Evolutionary conservation across 1,140 invertebrate species (phyloP).

Genomic region (Drosophila willistoni): DNA sequence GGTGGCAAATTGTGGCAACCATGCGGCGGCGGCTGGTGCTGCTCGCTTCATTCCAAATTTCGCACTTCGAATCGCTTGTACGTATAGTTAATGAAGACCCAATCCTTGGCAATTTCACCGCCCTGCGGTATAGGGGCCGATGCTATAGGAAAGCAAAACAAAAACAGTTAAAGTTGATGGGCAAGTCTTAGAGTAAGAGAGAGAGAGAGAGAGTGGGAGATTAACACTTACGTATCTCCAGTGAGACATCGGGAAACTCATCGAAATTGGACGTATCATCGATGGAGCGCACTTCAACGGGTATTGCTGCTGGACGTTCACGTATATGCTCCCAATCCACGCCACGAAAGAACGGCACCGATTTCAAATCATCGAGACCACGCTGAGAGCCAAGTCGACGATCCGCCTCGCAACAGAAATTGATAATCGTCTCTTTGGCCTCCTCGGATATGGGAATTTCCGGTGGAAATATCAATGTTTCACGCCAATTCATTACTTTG

Average conservation of each 20-base stretch:
- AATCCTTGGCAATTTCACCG: constrained; percentile 96
- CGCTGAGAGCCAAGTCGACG: constrained; percentile 94
- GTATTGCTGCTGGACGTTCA: constrained; percentile 98
- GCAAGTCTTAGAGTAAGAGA: background rate
- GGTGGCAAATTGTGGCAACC: constrained; percentile 75
- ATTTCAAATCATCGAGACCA: constrained; percentile 94
- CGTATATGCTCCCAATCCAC: constrained; percentile 98
- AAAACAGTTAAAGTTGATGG: background rate
- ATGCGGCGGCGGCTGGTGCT: constrained; percentile 42
- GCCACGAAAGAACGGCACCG: constrained; percentile 94
- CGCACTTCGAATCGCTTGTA: constrained; percentile 98
- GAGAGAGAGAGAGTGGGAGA: background rate
- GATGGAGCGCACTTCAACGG: constrained; percentile 96
- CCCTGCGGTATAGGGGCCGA: constrained; percentile 92
- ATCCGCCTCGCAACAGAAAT: constrained; percentile 98
- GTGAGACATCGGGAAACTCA: constrained; percentile 99
- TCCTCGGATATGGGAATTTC: constrained; percentile 99
- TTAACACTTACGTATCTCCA: constrained; percentile 96
- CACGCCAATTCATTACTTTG: constrained; percentile 99
- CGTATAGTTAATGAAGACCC: constrained; percentile 99
- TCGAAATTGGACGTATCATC: constrained; percentile 99
- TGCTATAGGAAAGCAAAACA: constrained; percentile 84
- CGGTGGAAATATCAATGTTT: constrained; percentile 98
- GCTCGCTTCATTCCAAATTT: constrained; percentile 75
- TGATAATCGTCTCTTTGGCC: constrained; percentile 92